These are phyloP conservation scores for Orientallactaga bullata DNA, from an alignment of 2,113 vertebrate genomes.

Conservation along the genomic window DNA sequence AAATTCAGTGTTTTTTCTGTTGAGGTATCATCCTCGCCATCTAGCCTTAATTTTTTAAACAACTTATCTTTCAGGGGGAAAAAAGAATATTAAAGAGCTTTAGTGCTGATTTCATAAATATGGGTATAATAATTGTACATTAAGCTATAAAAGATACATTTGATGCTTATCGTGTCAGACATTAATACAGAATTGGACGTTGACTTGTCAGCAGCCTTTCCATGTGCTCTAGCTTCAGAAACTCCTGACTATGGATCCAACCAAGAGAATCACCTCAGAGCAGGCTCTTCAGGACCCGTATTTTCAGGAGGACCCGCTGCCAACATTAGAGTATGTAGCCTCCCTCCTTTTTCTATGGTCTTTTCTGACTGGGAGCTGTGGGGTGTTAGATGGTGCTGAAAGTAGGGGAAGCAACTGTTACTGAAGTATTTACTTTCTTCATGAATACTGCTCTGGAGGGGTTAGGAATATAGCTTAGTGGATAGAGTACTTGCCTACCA, in stretches of 20 bases:
- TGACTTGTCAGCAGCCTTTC: conserved; percentile 71
- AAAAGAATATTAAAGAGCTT: neutral
- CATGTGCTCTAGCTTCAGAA: conserved; percentile 93
- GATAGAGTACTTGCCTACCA: no score
- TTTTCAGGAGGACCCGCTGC: conserved; percentile 98
- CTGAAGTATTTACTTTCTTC: neutral
- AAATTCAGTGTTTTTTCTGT: conserved; percentile 46
- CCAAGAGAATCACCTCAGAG: conserved; percentile 98
- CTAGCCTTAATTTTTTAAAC: conserved; percentile 11
- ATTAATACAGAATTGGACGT: neutral
- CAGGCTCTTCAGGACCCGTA: conserved; percentile 98
- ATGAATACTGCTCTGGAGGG: neutral
- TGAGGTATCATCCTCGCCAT: conserved; percentile 12
- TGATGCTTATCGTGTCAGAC: conserved; percentile 23
- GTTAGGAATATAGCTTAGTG: no score
- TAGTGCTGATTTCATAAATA: conserved; percentile 32
- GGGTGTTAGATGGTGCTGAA: neutral
- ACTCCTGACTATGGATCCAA: conserved; percentile 99
- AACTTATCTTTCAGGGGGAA: neutral
- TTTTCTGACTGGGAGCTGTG: neutral
- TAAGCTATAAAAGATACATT: neutral
- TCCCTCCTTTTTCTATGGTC: neutral
- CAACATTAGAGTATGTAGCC: conserved; percentile 94
- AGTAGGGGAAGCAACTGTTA: neutral
- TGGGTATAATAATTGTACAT: neutral